phyloP scores from a whole-genome alignment of 2,888 invertebrate species.

The Aphelenchoides bicaudatus region DNA sequence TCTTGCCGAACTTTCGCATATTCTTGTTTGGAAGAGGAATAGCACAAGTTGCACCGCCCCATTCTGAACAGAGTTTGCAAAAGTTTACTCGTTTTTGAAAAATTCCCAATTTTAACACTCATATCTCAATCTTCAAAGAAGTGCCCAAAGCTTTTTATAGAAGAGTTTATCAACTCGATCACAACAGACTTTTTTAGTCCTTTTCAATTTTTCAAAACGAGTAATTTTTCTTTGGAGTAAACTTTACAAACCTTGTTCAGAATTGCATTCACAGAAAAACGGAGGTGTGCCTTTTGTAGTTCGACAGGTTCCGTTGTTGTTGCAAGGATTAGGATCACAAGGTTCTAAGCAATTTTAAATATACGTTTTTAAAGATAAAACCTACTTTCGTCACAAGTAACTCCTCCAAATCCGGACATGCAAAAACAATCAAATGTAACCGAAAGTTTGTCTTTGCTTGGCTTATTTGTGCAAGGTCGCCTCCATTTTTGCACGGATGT shows the following conservation, averaged over 20 bases:
- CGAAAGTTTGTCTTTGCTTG: constrained; percentile 19
- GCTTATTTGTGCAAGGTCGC: constrained; percentile 44
- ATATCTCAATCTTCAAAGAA: too few relatives aligned
- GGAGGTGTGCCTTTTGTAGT: constrained; percentile 45
- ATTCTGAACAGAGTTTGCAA: too few relatives aligned
- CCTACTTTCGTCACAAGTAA: constrained; percentile 51
- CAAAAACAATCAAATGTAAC: constrained; percentile 49
- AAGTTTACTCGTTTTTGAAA: too few relatives aligned
- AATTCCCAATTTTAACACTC: too few relatives aligned
- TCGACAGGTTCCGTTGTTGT: constrained; percentile 58
- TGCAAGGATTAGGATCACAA: constrained; percentile 46
- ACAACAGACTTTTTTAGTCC: too few relatives aligned
- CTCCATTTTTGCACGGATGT: constrained; percentile 54
- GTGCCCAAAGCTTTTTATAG: too few relatives aligned
- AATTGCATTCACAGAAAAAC: constrained; percentile 54
- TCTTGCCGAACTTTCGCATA: constrained; percentile 45
- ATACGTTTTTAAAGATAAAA: constrained; percentile 17
- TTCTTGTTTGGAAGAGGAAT: constrained; percentile 44
- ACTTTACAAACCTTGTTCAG: too few relatives aligned
- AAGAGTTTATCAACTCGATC: too few relatives aligned
- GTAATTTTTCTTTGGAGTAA: too few relatives aligned
- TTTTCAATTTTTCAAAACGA: too few relatives aligned
- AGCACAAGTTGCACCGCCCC: constrained; percentile 54
- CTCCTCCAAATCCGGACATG: constrained; percentile 49
- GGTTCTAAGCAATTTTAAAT: constrained; percentile 18